Evolutionary conservation across 2,888 invertebrate genomes (phyloP).

Genomic region (Caenorhabditis parvicauda): DNA sequence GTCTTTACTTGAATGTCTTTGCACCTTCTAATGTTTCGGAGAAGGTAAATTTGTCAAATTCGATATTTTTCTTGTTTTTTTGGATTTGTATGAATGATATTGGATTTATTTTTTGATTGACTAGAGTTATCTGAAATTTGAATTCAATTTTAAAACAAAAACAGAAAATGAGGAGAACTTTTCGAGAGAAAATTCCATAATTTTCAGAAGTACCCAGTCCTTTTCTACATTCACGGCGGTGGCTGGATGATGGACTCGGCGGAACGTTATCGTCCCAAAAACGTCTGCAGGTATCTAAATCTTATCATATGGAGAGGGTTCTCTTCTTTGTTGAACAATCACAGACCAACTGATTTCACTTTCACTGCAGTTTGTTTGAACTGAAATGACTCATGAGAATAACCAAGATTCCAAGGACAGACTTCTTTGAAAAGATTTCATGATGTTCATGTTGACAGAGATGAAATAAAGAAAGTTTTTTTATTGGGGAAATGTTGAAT

Average conservation of each 20-base stretch:
- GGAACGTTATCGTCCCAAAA: slow-evolving; percentile 37
- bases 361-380: too few relatives aligned
- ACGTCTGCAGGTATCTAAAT: slow-evolving; percentile 33
- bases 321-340: too few relatives aligned
- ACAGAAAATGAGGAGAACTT: neutral
- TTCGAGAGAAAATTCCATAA: neutral
- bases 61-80: neutral
- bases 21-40: slow-evolving; percentile 33
- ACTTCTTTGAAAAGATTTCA: too few relatives aligned
- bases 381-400: too few relatives aligned
- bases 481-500: too few relatives aligned
- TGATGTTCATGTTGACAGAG: too few relatives aligned
- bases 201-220: slow-evolving; percentile 49
- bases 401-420: too few relatives aligned
- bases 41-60: slow-evolving; percentile 14
- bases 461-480: too few relatives aligned
- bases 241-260: slow-evolving; percentile 51
- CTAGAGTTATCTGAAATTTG: neutral
- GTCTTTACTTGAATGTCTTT: slow-evolving; percentile 52
- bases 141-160: slow-evolving; percentile 4
- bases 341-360: too few relatives aligned
- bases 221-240: slow-evolving; percentile 59
- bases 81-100: neutral
- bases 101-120: neutral
- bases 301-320: neutral